Conservation (phyloP, 2,888 invertebrate species). For the Anorthoa munda region DNA sequence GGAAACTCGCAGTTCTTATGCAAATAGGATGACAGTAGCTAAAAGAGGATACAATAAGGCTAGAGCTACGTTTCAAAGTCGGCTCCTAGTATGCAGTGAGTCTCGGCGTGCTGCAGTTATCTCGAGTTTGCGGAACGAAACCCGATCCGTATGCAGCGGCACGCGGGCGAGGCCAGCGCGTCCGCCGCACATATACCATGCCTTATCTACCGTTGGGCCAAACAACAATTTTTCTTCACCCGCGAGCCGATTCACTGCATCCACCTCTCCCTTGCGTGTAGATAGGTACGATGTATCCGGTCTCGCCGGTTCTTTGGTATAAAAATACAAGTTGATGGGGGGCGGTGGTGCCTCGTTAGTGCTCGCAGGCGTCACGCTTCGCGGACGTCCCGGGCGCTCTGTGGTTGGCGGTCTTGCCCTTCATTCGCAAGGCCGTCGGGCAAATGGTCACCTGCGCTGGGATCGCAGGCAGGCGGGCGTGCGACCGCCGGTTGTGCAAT, state of each 20-base stretch:
- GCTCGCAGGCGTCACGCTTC: conserved; percentile 71
- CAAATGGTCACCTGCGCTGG: conserved; percentile 80
- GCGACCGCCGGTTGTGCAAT: conserved; percentile 80
- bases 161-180: conserved; percentile 84
- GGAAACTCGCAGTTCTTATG: conserved; percentile 85
- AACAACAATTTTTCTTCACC: conserved; percentile 66
- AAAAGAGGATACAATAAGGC: conserved; percentile 83
- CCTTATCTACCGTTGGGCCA: conserved; percentile 58
- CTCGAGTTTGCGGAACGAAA: conserved; percentile 90
- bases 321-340: conserved; percentile 48
- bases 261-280: conserved; percentile 71
- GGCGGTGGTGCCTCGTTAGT: conserved; percentile 57
- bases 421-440: conserved; percentile 78
- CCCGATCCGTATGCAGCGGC: conserved; percentile 85
- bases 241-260: conserved; percentile 62
- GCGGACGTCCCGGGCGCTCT: conserved; percentile 63
- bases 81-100: conserved; percentile 80
- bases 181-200: conserved; percentile 65
- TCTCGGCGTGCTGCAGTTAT: conserved; percentile 82
- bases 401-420: conserved; percentile 69
- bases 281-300: conserved; percentile 35
- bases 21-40: conserved; percentile 80
- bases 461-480: conserved; percentile 65
- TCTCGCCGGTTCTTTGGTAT: conserved; percentile 61
- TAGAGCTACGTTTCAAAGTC: conserved; percentile 81